These are phyloP conservation scores for Pangasius mekongensis DNA, from an alignment of 2,797 vertebrate species.

Conservation along the genomic window DNA sequence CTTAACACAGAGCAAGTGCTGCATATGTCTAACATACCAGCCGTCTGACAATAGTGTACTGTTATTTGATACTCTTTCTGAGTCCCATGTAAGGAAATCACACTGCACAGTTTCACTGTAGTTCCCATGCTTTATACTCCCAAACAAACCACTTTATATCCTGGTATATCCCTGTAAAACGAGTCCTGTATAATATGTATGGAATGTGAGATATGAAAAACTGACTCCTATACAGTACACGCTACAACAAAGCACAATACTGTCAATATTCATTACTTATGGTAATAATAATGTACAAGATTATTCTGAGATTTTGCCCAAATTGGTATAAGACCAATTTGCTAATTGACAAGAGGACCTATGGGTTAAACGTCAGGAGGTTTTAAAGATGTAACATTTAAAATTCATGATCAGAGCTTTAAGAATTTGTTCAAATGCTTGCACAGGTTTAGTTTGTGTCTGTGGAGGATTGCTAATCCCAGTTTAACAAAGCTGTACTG, in stretches of 20 bases:
- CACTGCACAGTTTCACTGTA: conserved; percentile 45
- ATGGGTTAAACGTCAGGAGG: neutral
- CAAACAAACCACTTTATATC: neutral
- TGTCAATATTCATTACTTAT: neutral
- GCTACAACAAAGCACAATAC: neutral
- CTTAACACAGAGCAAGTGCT: conserved; percentile 19
- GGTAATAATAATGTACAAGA: neutral
- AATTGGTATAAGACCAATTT: neutral
- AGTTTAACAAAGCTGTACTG: neutral
- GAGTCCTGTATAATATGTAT: conserved; percentile 1
- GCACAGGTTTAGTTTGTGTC: neutral
- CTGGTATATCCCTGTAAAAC: neutral
- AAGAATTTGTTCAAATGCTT: neutral
- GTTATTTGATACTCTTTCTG: conserved; percentile 56
- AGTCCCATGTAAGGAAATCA: conserved; percentile 44
- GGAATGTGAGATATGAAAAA: neutral
- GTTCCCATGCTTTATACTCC: conserved; percentile 39
- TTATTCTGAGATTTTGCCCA: neutral
- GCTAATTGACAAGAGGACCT: neutral
- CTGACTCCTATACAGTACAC: neutral
- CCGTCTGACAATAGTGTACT: conserved; percentile 50
- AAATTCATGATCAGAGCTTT: neutral
- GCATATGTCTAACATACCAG: conserved; percentile 54
- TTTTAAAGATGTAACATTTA: neutral
- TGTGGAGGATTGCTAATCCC: neutral